phyloP scores from a whole-genome alignment of 2,888 invertebrate species.

The Lamellibrachia satsuma region DNA sequence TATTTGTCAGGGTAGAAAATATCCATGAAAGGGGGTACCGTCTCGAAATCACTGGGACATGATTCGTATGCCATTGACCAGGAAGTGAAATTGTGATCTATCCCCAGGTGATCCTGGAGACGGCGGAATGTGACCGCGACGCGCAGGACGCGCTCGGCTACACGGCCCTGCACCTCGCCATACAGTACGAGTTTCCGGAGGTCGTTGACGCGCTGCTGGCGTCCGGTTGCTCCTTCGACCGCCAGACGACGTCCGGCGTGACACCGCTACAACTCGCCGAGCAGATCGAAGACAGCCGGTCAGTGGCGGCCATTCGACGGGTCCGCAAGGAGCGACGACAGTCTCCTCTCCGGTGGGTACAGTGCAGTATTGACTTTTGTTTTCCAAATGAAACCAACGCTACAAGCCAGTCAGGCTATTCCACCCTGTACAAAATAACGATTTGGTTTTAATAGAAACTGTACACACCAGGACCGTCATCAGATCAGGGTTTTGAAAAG shows the following conservation, averaged over 20 bases:
- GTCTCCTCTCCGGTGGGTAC: neutral
- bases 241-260: conserved; percentile 28
- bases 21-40: no score
- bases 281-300: conserved; percentile 28
- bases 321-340: neutral
- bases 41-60: no score
- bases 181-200: conserved; percentile 40
- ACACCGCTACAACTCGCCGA: conserved; percentile 36
- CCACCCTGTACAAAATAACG: no score
- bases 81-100: no score
- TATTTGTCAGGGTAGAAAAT: neutral
- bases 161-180: conserved; percentile 45
- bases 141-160: conserved; percentile 39
- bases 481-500: no score
- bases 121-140: neutral
- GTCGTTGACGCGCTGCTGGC: conserved; percentile 29
- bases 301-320: neutral
- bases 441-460: no score
- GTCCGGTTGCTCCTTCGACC: conserved; percentile 29
- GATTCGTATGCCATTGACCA: no score
- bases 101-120: neutral
- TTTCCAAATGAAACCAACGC: no score
- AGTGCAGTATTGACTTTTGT: no score
- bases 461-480: no score
- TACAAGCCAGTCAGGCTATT: no score